Evolutionary conservation across 2,888 invertebrate genomes (phyloP).

Genomic region (Syrphus vitripennis): DNA sequence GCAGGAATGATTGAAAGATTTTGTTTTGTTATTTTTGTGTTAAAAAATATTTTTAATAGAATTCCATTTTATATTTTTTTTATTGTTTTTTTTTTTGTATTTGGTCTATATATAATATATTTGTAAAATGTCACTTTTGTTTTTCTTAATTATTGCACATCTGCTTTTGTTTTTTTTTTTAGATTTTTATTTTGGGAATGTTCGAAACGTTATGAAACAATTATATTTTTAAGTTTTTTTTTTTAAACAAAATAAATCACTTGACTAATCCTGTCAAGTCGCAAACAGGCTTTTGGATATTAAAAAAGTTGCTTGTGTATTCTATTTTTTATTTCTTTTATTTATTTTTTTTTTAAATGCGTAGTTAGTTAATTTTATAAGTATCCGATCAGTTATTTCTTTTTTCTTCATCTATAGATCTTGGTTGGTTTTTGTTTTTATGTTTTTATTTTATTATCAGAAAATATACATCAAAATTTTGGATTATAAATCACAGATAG

Average conservation of each 20-base stretch:
- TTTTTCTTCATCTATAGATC: conserved; percentile 71
- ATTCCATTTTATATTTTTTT: conserved; percentile 65
- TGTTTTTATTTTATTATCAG: conserved; percentile 75
- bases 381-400: conserved; percentile 72
- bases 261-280: conserved; percentile 71
- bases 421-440: conserved; percentile 62
- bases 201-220: conserved; percentile 34
- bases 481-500: conserved; percentile 82
- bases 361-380: conserved; percentile 72
- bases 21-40: conserved; percentile 60
- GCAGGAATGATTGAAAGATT: conserved; percentile 73
- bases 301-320: conserved; percentile 19
- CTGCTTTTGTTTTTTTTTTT: conserved; percentile 74
- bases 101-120: conserved; percentile 66
- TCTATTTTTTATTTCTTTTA: no score
- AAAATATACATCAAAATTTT: conserved; percentile 82
- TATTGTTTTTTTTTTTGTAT: conserved; percentile 63
- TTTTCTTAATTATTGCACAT: conserved; percentile 78
- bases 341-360: no score
- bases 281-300: conserved; percentile 73
- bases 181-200: conserved; percentile 72
- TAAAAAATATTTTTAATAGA: conserved; percentile 49
- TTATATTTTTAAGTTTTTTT: conserved; percentile 46
- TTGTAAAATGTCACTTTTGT: conserved; percentile 74
- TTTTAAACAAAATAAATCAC: conserved; percentile 41